phyloP scores from a whole-genome alignment of 2,888 invertebrate genomes.

The Nebria salina region DNA sequence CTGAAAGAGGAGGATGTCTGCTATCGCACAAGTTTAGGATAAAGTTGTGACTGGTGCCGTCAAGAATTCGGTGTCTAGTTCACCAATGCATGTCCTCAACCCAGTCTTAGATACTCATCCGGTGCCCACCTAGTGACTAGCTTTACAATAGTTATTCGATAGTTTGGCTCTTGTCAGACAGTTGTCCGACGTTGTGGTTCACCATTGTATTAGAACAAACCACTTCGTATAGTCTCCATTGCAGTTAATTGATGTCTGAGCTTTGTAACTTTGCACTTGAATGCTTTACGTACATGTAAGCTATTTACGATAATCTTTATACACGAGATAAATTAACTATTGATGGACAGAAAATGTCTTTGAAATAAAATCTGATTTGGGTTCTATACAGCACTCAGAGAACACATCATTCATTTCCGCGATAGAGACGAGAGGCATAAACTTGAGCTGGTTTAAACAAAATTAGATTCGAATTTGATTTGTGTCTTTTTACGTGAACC shows the following conservation, averaged over 20 bases:
- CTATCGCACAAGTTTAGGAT: constrained; percentile 2
- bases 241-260: background rate
- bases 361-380: too few relatives aligned
- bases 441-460: background rate
- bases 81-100: too few relatives aligned
- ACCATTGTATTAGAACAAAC: background rate
- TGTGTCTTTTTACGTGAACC: background rate
- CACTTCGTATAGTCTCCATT: background rate
- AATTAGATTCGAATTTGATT: constrained; percentile 1
- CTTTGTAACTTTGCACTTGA: background rate
- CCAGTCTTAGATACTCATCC: too few relatives aligned
- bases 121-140: background rate
- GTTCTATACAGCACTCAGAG: too few relatives aligned
- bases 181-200: background rate
- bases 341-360: too few relatives aligned
- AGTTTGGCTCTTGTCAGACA: constrained; percentile 12
- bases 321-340: too few relatives aligned
- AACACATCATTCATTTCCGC: too few relatives aligned
- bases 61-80: background rate
- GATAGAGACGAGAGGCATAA: background rate
- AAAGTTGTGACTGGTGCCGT: constrained; percentile 19
- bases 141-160: constrained; percentile 10
- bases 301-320: too few relatives aligned
- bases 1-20: too few relatives aligned
- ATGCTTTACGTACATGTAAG: too few relatives aligned